These are phyloP conservation scores for Spea hammondii DNA, from an alignment of 2,797 vertebrate genomes.

Conservation along the genomic window DNA sequence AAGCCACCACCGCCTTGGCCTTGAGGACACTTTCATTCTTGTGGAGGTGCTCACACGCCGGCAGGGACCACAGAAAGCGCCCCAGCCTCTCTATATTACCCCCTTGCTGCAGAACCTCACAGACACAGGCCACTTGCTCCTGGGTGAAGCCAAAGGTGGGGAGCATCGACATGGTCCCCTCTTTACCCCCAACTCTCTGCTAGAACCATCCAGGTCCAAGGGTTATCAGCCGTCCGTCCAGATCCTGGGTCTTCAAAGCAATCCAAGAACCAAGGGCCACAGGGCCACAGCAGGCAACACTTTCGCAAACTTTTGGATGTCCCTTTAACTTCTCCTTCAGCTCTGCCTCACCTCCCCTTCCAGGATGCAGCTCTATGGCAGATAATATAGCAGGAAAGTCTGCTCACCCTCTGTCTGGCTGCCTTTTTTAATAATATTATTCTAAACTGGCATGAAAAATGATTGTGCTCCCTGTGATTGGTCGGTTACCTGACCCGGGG, in stretches of 20 bases:
- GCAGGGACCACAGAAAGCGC: slow-evolving; percentile 95
- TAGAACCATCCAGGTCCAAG: slow-evolving; percentile 29
- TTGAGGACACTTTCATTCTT: slow-evolving; percentile 96
- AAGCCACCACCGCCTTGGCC: slow-evolving; percentile 92
- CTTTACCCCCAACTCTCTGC: slow-evolving; percentile 31
- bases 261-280: slow-evolving; percentile 17
- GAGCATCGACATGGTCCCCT: slow-evolving; percentile 89
- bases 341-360: background rate
- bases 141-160: slow-evolving; percentile 97
- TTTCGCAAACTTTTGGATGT: slow-evolving; percentile 14
- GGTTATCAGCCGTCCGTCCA: background rate
- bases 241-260: slow-evolving; percentile 12
- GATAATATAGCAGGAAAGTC: slow-evolving; percentile 75
- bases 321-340: slow-evolving; percentile 5
- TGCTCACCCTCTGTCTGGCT: slow-evolving; percentile 65
- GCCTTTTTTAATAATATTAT: slow-evolving; percentile 95
- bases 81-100: slow-evolving; percentile 95
- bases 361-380: slow-evolving; percentile 61
- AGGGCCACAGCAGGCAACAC: background rate
- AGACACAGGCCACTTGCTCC: slow-evolving; percentile 96
- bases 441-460: slow-evolving; percentile 96
- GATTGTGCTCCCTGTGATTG: slow-evolving; percentile 97
- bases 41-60: slow-evolving; percentile 94
- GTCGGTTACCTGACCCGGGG: slow-evolving; percentile 97
- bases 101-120: slow-evolving; percentile 93